Evolutionary conservation across 2,888 invertebrate species (phyloP).

Genomic region (Harpalus rufipes): DNA sequence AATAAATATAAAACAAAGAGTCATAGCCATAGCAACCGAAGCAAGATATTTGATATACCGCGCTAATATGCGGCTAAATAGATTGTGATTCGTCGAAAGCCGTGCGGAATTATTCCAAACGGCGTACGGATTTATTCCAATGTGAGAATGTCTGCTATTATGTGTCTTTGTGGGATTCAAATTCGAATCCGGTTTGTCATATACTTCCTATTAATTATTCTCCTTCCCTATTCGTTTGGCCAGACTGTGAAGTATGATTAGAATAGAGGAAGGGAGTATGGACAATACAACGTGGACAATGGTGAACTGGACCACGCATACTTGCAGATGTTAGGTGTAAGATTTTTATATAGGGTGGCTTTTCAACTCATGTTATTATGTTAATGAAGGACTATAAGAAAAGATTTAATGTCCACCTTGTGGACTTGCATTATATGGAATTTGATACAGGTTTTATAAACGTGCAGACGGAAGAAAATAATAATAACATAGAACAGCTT

Average conservation of each 20-base stretch:
- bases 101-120: too few species aligned
- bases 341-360: not conserved
- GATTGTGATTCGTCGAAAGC: too few species aligned
- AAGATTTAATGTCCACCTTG: slow-evolving; percentile 1
- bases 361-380: slow-evolving; percentile 1
- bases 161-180: not conserved
- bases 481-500: too few species aligned
- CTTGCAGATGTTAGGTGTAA: not conserved
- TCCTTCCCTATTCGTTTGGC: not conserved
- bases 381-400: not conserved
- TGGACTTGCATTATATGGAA: not conserved
- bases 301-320: not conserved
- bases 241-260: not conserved
- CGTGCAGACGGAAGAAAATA: not conserved
- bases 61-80: too few species aligned
- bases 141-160: not conserved
- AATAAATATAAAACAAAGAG: too few species aligned
- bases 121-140: too few species aligned
- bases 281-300: not conserved
- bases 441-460: not conserved
- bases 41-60: too few species aligned
- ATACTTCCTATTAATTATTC: not conserved
- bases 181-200: not conserved
- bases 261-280: not conserved
- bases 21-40: too few species aligned